Conservation (phyloP, 2,888 invertebrate species). For the Xiphydria camelus region DNA sequence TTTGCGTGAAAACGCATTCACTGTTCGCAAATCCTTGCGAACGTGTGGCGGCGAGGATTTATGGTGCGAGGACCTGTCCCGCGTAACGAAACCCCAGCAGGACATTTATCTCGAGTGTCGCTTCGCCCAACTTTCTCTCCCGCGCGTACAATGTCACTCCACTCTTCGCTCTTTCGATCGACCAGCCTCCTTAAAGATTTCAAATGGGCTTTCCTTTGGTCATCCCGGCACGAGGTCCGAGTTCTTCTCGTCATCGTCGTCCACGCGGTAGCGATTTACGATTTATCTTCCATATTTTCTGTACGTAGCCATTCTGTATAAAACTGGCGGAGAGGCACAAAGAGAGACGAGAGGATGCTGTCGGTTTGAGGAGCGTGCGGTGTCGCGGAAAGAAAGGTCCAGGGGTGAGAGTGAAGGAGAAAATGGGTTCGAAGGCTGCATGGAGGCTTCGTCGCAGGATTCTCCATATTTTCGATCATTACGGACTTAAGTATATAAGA, state of each 20-base stretch:
- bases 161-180: slow-evolving; percentile 13
- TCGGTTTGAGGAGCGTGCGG: no score
- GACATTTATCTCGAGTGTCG: slow-evolving; percentile 51
- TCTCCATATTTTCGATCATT: no score
- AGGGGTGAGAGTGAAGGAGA: no score
- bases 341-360: neutral
- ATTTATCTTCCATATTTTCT: neutral
- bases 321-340: neutral
- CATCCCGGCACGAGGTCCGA: slow-evolving; percentile 1
- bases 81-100: slow-evolving; percentile 26
- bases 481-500: no score
- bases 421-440: no score
- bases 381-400: no score
- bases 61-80: slow-evolving; percentile 12
- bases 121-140: slow-evolving; percentile 40
- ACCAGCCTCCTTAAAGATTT: neutral
- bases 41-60: slow-evolving; percentile 9
- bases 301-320: neutral
- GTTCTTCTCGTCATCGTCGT: no score
- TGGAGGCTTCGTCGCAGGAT: no score
- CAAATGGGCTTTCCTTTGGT: slow-evolving; percentile 4
- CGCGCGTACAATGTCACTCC: slow-evolving; percentile 38
- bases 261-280: neutral
- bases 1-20: slow-evolving; percentile 30
- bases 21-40: slow-evolving; percentile 9